Evolutionary conservation across 2,113 vertebrate genomes (phyloP).

Genomic region (Ceyx melanurus): DNA sequence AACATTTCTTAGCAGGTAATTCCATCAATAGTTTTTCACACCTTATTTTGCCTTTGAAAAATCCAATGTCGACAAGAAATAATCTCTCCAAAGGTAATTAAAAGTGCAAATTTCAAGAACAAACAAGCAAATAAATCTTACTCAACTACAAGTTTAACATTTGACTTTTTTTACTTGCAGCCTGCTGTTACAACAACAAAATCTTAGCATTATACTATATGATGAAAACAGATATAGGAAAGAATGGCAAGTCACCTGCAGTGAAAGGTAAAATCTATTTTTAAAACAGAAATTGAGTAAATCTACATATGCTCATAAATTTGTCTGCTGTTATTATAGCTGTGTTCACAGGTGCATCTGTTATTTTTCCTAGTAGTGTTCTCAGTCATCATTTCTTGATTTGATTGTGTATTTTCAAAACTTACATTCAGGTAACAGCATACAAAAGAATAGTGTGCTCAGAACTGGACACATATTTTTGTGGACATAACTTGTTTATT

Average conservation of each 20-base stretch:
- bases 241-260: not conserved
- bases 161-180: not conserved
- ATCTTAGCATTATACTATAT: not conserved
- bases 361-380: not conserved
- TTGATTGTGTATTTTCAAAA: not conserved
- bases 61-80: not conserved
- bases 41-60: conserved; percentile 31
- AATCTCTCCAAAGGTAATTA: not conserved
- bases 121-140: not conserved
- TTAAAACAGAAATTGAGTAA: not conserved
- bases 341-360: not conserved
- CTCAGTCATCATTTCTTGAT: not conserved
- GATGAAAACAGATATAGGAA: not conserved
- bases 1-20: not conserved
- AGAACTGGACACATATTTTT: not conserved
- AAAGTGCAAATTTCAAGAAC: not conserved
- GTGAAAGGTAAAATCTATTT: not conserved
- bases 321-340: not conserved
- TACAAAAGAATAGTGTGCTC: not conserved
- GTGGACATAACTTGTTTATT: not conserved
- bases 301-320: not conserved
- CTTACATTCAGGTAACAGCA: not conserved
- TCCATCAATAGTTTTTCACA: not conserved
- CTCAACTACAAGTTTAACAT: not conserved
- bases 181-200: not conserved